Evolutionary conservation across 2,888 invertebrate species (phyloP).

Genomic region (Drosophila hamatofila): DNA sequence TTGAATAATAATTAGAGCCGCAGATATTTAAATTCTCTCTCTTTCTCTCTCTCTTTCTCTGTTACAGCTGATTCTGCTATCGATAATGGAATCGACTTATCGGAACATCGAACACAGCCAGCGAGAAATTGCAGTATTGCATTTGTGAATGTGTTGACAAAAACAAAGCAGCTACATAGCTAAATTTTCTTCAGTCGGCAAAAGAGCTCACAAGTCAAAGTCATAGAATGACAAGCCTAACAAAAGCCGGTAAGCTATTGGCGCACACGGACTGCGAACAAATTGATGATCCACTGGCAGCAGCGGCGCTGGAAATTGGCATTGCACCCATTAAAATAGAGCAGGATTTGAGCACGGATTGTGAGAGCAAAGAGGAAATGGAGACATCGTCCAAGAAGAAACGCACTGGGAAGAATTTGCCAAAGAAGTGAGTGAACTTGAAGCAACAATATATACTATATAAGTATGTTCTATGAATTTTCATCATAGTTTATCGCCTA

Average conservation of each 20-base stretch:
- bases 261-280: not conserved
- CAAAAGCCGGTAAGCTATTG: not conserved
- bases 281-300: not conserved
- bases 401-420: not conserved
- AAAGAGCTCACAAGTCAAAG: not conserved
- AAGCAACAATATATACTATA: too few relatives aligned
- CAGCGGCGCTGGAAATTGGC: not conserved
- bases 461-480: too few relatives aligned
- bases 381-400: slow-evolving; percentile 1
- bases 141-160: not conserved
- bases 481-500: not conserved
- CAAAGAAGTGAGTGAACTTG: slow-evolving; percentile 8
- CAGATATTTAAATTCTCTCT: too few relatives aligned
- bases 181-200: not conserved
- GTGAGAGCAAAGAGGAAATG: slow-evolving; percentile 14
- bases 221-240: slow-evolving; percentile 1
- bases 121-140: not conserved
- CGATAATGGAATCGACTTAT: slow-evolving; percentile 3
- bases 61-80: slow-evolving; percentile 3
- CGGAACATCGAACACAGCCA: not conserved
- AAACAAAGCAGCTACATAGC: not conserved
- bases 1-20: too few relatives aligned
- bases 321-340: slow-evolving; percentile 15
- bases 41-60: too few relatives aligned
- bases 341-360: slow-evolving; percentile 8